Evolutionary conservation across 2,113 vertebrate species (phyloP).

Genomic region (Acanthochromis polyacanthus): DNA sequence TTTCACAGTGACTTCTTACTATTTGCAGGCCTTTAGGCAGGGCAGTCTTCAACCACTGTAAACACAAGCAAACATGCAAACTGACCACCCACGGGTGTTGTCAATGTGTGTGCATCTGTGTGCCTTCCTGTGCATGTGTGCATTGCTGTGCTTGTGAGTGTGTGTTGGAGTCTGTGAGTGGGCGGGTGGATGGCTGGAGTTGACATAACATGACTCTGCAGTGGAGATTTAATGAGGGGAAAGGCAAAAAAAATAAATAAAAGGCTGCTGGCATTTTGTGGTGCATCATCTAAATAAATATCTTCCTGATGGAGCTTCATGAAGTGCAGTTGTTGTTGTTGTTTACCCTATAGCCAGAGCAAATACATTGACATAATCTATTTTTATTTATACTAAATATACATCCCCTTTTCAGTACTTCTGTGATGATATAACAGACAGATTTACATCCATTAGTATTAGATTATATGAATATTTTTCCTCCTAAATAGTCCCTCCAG

Average conservation of each 20-base stretch:
- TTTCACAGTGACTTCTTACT: not conserved
- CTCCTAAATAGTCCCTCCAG: not conserved
- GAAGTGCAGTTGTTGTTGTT: slow-evolving; percentile 25
- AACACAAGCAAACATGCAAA: slow-evolving; percentile 42
- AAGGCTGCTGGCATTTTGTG: slow-evolving; percentile 41
- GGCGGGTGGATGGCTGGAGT: slow-evolving; percentile 40
- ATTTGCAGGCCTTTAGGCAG: slow-evolving; percentile 29
- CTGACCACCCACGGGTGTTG: slow-evolving; percentile 48
- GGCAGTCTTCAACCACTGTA: slow-evolving; percentile 19
- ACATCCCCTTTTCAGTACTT: not conserved
- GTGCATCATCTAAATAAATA: slow-evolving; percentile 36
- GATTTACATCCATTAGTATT: slow-evolving; percentile 39
- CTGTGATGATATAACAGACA: not conserved
- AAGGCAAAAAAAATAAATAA: slow-evolving; percentile 42
- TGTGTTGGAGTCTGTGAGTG: slow-evolving; percentile 7
- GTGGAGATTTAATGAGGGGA: slow-evolving; percentile 62
- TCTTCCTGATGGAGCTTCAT: slow-evolving; percentile 1
- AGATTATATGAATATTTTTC: slow-evolving; percentile 19
- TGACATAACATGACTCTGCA: slow-evolving; percentile 60
- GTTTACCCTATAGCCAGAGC: slow-evolving; percentile 18
- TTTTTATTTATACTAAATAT: slow-evolving; percentile 11
- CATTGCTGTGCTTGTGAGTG: slow-evolving; percentile 10
- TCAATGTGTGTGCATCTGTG: not conserved
- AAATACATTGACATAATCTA: slow-evolving; percentile 12
- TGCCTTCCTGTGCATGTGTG: slow-evolving; percentile 7